Evolutionary conservation across 2,888 invertebrate genomes (phyloP).

Genomic region (Eupithecia subumbrata): DNA sequence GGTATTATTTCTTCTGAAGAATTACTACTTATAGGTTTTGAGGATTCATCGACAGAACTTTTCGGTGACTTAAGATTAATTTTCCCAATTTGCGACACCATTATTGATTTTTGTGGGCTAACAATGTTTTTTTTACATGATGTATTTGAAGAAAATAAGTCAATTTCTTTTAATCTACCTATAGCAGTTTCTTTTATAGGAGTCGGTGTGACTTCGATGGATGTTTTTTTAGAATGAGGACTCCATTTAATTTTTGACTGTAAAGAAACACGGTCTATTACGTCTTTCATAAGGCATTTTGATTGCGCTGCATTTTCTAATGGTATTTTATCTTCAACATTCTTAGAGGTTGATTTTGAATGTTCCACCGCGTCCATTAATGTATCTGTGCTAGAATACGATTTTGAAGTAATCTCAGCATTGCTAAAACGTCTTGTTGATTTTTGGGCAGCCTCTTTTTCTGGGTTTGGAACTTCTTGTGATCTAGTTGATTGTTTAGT

Average conservation of each 20-base stretch:
- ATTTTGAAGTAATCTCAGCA: background rate
- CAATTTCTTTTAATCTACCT: slow-evolving; percentile 22
- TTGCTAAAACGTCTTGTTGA: background rate
- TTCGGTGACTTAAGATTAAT: background rate
- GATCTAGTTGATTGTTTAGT: background rate
- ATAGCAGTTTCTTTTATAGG: background rate
- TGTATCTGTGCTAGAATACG: background rate
- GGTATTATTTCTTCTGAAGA: background rate
- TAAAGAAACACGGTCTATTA: background rate
- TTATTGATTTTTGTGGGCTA: slow-evolving; percentile 4
- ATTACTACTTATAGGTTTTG: slow-evolving; percentile 9
- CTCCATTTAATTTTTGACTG: background rate
- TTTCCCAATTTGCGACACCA: background rate
- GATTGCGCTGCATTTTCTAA: background rate
- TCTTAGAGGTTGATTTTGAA: slow-evolving; percentile 9
- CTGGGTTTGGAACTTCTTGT: background rate
- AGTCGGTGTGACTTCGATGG: background rate
- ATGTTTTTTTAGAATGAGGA: background rate
- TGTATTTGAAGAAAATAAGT: slow-evolving; percentile 25
- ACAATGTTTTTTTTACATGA: slow-evolving; percentile 9
- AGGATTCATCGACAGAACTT: background rate
- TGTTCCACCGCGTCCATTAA: background rate
- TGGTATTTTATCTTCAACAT: background rate
- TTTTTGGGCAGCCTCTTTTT: background rate
- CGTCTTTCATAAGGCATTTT: background rate